A percentile compares a stretch with the other conserved stretches of the same genome.
phyloP scores from a whole-genome alignment of 2,888 invertebrate species.

The Mythimna lalbum region DNA sequence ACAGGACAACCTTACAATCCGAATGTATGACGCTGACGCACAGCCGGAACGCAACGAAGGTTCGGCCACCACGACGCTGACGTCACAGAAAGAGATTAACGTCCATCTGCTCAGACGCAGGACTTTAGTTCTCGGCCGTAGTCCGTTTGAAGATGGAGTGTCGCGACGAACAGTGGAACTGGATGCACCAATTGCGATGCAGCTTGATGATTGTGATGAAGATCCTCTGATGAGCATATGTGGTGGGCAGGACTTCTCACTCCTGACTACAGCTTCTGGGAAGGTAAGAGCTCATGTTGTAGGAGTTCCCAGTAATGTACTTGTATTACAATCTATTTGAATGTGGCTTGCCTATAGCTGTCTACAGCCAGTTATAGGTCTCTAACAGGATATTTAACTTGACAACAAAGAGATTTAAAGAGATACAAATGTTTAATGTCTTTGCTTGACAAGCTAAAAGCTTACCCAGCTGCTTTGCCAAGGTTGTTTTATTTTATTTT shows the following conservation, averaged over 20 bases:
- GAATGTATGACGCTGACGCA: slow-evolving; percentile 80
- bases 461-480: neutral
- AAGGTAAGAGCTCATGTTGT: slow-evolving; percentile 89
- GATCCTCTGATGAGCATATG: slow-evolving; percentile 95
- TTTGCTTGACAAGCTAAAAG: neutral
- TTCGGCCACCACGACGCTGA: slow-evolving; percentile 69
- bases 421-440: too few species aligned
- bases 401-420: too few species aligned
- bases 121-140: slow-evolving; percentile 81
- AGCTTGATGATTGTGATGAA: slow-evolving; percentile 92
- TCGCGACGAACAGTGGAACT: slow-evolving; percentile 78
- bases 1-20: slow-evolving; percentile 83
- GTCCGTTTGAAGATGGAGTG: slow-evolving; percentile 82
- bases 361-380: neutral
- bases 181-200: slow-evolving; percentile 89
- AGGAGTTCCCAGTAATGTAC: neutral
- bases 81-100: slow-evolving; percentile 77
- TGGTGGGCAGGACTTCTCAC: slow-evolving; percentile 97
- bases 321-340: too few species aligned
- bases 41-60: slow-evolving; percentile 69
- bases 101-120: slow-evolving; percentile 83
- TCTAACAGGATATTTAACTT: neutral
- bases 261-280: slow-evolving; percentile 96
- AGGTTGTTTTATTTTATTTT: neutral
- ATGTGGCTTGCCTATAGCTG: too few species aligned